Conservation (phyloP, 2,113 vertebrate genomes). For the Pluvialis apricaria region DNA sequence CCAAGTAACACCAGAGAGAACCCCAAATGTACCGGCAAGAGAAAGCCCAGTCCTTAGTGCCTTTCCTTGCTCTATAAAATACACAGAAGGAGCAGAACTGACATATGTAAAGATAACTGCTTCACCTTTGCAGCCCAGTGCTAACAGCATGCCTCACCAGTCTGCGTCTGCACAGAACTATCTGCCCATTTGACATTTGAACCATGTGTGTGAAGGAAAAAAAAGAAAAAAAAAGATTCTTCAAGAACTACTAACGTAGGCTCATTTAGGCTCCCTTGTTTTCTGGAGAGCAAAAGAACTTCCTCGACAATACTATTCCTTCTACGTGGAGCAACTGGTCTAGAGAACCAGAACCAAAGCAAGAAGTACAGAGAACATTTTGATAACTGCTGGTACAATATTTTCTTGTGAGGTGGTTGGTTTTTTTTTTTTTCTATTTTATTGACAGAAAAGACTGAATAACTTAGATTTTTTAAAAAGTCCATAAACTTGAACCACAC, state of each 20-base stretch:
- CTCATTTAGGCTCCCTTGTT: not conserved
- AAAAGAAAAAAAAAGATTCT: not conserved
- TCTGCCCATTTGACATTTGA: not conserved
- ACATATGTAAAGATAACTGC: no score
- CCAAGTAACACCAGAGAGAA: not conserved
- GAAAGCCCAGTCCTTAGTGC: not conserved
- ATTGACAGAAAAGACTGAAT: not conserved
- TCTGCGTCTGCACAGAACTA: no score
- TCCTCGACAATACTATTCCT: not conserved
- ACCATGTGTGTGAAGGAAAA: not conserved
- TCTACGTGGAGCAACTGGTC: not conserved
- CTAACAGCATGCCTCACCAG: no score
- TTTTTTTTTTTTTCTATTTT: not conserved
- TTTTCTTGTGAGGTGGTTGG: not conserved
- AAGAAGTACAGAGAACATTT: not conserved
- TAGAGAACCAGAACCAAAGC: not conserved
- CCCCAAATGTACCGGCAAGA: not conserved
- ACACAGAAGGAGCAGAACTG: no score
- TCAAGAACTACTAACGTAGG: not conserved
- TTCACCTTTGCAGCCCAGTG: no score
- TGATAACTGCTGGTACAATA: not conserved
- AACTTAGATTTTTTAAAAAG: not conserved
- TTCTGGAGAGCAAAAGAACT: not conserved
- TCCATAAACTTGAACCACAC: not conserved
- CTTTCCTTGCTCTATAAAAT: no score